Evolutionary conservation across 2,888 invertebrate species (phyloP).

Genomic region (Meandrusa payeni): DNA sequence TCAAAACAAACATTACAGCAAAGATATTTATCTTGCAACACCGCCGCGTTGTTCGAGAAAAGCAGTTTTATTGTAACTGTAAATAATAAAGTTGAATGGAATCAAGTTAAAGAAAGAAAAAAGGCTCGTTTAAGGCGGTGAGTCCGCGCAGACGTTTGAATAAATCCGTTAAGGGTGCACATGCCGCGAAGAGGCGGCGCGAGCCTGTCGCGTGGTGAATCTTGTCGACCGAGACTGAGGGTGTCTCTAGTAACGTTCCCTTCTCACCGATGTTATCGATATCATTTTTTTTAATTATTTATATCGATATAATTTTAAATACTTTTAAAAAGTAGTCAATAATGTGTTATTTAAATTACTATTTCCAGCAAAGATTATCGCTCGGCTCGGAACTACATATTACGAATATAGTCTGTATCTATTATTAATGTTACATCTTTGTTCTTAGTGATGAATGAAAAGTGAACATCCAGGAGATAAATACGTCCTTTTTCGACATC

Average conservation of each 20-base stretch:
- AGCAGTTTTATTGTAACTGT: conserved; percentile 21
- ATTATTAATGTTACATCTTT: too few relatives aligned
- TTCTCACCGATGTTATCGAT: conserved; percentile 13
- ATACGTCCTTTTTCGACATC: too few relatives aligned
- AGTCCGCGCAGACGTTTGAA: conserved; percentile 54
- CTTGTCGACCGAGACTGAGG: conserved; percentile 65
- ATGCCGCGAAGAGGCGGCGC: conserved; percentile 51
- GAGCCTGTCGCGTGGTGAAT: conserved; percentile 57
- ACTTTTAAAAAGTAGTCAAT: too few relatives aligned
- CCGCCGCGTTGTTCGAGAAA: conserved; percentile 12
- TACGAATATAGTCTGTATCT: too few relatives aligned
- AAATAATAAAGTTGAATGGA: conserved; percentile 25
- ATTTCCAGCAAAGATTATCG: too few relatives aligned
- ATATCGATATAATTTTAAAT: neutral
- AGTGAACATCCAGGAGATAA: too few relatives aligned
- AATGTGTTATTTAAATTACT: too few relatives aligned
- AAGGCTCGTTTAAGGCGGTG: conserved; percentile 20
- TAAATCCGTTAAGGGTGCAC: conserved; percentile 77
- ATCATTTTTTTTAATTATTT: neutral
- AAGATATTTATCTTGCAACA: conserved; percentile 11
- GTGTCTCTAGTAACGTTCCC: conserved; percentile 39
- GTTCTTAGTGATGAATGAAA: too few relatives aligned
- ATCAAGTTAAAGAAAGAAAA: conserved; percentile 22
- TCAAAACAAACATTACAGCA: conserved; percentile 6
- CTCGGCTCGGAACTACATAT: too few relatives aligned